Conservation (phyloP, 2,797 vertebrate genomes). For the Gouania willdenowi region DNA sequence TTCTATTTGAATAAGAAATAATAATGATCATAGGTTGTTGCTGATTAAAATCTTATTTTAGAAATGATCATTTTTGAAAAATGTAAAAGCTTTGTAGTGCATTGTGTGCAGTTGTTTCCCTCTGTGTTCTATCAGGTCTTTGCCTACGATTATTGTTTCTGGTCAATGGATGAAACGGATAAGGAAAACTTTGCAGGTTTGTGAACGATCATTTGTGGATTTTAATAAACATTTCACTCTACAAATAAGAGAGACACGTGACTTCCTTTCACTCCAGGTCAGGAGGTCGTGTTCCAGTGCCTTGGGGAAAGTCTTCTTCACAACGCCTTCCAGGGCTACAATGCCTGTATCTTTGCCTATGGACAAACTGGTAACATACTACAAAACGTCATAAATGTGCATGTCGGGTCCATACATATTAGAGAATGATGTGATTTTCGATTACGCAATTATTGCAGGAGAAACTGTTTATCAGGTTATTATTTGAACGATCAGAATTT, state of each 20-base stretch:
- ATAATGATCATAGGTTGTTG: too few relatives aligned
- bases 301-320: slow-evolving; percentile 95
- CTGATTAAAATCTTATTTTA: too few relatives aligned
- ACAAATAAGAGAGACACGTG: too few relatives aligned
- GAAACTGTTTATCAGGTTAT: too few relatives aligned
- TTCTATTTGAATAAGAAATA: too few relatives aligned
- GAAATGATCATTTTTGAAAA: too few relatives aligned
- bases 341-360: slow-evolving; percentile 97
- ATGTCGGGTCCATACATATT: neutral
- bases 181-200: slow-evolving; percentile 93
- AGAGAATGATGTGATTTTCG: too few relatives aligned
- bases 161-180: slow-evolving; percentile 95
- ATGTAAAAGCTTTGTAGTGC: too few relatives aligned
- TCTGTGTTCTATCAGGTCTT: slow-evolving; percentile 80
- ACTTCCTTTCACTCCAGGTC: slow-evolving; percentile 80
- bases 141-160: slow-evolving; percentile 97
- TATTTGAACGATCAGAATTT: too few relatives aligned
- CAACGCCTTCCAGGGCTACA: slow-evolving; percentile 97
- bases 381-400: neutral
- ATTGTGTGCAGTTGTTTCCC: too few relatives aligned
- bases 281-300: slow-evolving; percentile 97
- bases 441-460: too few relatives aligned
- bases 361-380: slow-evolving; percentile 96
- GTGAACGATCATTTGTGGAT: slow-evolving; percentile 4
- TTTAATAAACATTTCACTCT: too few relatives aligned